Evolutionary conservation across 2,797 vertebrate species (phyloP).

Genomic region (Sebastes itinus): DNA sequence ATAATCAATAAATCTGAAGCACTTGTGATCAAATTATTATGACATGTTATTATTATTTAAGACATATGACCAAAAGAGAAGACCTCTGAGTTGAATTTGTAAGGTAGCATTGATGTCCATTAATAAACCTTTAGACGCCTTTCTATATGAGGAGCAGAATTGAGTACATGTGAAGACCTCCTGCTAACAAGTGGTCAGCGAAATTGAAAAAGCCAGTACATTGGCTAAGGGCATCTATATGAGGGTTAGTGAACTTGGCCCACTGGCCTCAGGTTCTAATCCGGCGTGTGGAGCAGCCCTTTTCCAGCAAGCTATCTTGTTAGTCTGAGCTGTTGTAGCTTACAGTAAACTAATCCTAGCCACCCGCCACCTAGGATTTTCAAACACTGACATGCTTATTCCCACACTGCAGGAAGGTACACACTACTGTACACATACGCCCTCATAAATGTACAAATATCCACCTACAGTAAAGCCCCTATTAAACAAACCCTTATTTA

Average conservation of each 20-base stretch:
- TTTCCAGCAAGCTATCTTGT: slow-evolving; percentile 69
- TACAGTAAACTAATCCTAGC: slow-evolving; percentile 78
- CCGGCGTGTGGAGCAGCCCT: slow-evolving; percentile 41
- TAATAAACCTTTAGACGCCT: background rate
- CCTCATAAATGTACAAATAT: slow-evolving; percentile 24
- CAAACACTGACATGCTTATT: slow-evolving; percentile 59
- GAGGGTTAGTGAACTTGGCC: slow-evolving; percentile 60
- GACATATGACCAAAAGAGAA: background rate
- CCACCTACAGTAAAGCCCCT: too few species aligned
- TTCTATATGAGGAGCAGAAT: background rate
- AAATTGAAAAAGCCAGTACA: background rate
- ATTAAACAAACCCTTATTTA: background rate
- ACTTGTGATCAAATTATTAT: background rate
- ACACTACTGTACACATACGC: background rate
- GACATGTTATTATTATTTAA: background rate
- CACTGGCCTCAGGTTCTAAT: slow-evolving; percentile 65
- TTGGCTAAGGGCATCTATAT: background rate
- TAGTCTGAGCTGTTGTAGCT: slow-evolving; percentile 76
- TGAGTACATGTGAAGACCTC: background rate
- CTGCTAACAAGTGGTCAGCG: background rate
- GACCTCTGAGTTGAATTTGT: background rate
- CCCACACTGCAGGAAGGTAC: slow-evolving; percentile 2
- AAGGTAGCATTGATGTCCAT: background rate
- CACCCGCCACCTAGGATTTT: slow-evolving; percentile 64
- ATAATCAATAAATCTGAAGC: slow-evolving; percentile 10